Evolutionary conservation across 2,888 invertebrate species (phyloP).

Genomic region (Pocota personata): DNA sequence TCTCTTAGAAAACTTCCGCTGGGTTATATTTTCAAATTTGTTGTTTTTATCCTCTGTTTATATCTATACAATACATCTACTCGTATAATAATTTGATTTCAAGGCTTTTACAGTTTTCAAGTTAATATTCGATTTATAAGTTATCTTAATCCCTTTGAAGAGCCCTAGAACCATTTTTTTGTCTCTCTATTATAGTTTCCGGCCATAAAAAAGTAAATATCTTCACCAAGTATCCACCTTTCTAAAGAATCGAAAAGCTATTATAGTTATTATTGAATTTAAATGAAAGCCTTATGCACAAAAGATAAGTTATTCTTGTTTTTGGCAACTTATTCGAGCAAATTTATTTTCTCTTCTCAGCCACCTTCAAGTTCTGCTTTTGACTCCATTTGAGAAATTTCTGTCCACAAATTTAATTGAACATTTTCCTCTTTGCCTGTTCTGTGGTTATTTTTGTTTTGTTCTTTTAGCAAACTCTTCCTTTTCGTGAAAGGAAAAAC

Average conservation of each 20-base stretch:
- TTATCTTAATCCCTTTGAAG: neutral
- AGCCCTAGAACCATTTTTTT: neutral
- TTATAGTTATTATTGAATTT: slow-evolving; percentile 27
- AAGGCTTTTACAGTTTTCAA: no score
- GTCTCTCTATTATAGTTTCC: no score
- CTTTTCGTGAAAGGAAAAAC: slow-evolving; percentile 48
- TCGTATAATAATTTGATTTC: no score
- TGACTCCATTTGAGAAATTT: slow-evolving; percentile 33
- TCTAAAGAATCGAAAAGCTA: neutral
- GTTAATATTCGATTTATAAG: neutral
- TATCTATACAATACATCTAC: no score
- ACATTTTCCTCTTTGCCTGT: slow-evolving; percentile 27
- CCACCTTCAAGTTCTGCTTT: neutral
- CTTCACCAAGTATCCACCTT: neutral
- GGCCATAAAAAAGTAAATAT: neutral
- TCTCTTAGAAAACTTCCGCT: no score
- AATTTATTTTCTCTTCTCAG: neutral
- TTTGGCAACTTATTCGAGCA: slow-evolving; percentile 39
- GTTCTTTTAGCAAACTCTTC: slow-evolving; percentile 41
- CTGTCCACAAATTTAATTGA: slow-evolving; percentile 50
- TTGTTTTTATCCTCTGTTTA: no score
- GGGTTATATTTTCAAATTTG: no score
- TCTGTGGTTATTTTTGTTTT: neutral
- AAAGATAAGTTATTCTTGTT: slow-evolving; percentile 13
- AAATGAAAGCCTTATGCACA: slow-evolving; percentile 1